Base-by-base conservation (phyloP, 2,113 vertebrate genomes). In the Notarius quadriscutis region DNA sequence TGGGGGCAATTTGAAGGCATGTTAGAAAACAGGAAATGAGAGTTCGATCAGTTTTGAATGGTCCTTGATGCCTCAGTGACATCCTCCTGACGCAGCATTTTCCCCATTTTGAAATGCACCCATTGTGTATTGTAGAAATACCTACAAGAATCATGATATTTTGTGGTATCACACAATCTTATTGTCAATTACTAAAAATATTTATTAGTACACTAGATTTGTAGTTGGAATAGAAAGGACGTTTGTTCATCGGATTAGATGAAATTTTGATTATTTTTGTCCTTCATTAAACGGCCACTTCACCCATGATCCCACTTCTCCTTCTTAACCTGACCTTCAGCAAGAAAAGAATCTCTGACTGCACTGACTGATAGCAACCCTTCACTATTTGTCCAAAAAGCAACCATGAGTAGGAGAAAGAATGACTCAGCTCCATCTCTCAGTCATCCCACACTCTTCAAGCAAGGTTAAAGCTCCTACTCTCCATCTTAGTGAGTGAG, bases 241-340 rank as follows among this genome's bases (percentile, higher is more conserved):
- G 27, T 34, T 34, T 30, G 27, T 6, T 71, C 14, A 71, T 34
- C 9, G 27, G 67, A 9, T 48, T 18, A 75, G 18, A 22, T 50
- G 4, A 75, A 11, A 5, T 50, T 50, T n/a, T 7, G 15, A 10
- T 10, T 1, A 27, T 78, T 50, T 50, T 41, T 50, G 14, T 30
- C 27, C 27, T 30, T 34, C 5, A 6, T 17, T 7, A 20, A 57
- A 57, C 53, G 18, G 7, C 58, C 30, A 77, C 51, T 80, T 87
- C 67, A 85, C n/a, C 69, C 65, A n/a, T 80, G 86, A 89, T 48
- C 80, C 78, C 48, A 83, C 9, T 27, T 78, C 69, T n/a, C 75
- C 82, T 63, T 34, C 41, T 48, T 6, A n/a, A 50, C 78, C 78
- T 25, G 22, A 51, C 84, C 86, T 53, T 34, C 60, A 79, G 41